Percentiles rank a stretch among this genome's conserved stretches.
Conservation (phyloP, 2,113 vertebrate species). For the Ovibos moschatus region DNA sequence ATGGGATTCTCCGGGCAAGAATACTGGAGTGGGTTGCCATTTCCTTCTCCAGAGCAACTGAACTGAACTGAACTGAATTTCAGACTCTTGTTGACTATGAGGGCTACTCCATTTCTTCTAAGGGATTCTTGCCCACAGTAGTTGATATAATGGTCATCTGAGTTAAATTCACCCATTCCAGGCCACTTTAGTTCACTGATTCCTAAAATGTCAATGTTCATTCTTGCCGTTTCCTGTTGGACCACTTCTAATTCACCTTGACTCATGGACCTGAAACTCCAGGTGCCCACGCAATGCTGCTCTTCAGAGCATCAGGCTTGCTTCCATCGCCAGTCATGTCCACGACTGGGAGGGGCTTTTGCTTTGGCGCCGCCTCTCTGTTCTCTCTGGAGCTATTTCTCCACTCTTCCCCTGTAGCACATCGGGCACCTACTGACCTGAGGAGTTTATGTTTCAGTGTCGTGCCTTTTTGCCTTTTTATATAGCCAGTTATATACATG, state of each 20-base stretch:
- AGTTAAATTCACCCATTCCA: not conserved
- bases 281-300: not conserved
- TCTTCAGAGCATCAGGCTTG: fast-evolving
- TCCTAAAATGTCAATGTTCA: not conserved
- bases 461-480: not conserved
- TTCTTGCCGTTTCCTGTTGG: not conserved
- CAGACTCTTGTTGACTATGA: not conserved
- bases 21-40: no score
- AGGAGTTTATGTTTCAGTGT: not conserved
- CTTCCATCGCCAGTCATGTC: not conserved
- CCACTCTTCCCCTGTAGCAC: not conserved
- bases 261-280: not conserved
- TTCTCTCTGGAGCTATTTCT: not conserved
- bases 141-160: not conserved
- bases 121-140: not conserved
- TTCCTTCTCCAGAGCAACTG: no score
- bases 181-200: not conserved
- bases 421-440: not conserved
- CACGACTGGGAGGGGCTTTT: fast-evolving
- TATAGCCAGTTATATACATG: not conserved
- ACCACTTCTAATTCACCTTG: not conserved
- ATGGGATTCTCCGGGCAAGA: no score
- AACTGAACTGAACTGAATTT: no score
- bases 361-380: not conserved
- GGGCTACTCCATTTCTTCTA: not conserved